Percentiles rank a stretch among this genome's conserved stretches.
Evolutionary conservation across 1,140 invertebrate genomes (phyloP).

Genomic region (Drosophila azteca): DNA sequence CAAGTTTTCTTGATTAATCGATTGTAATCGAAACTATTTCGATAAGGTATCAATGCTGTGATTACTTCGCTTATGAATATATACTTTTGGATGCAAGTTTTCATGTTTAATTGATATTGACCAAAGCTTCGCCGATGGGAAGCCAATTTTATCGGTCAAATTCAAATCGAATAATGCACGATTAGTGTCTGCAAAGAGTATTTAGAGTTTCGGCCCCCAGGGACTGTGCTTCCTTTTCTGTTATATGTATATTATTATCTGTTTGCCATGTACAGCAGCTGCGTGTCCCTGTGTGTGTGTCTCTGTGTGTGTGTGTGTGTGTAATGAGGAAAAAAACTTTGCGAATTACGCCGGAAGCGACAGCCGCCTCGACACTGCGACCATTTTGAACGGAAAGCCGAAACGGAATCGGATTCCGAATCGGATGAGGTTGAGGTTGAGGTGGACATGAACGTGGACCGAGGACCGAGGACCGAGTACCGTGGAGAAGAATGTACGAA

Average conservation of each 20-base stretch:
- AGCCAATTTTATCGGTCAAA: too few relatives aligned
- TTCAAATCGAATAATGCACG: too few relatives aligned
- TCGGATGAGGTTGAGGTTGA: slow-evolving; percentile 27
- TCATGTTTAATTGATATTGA: too few relatives aligned
- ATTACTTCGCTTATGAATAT: too few relatives aligned
- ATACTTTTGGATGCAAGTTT: too few relatives aligned
- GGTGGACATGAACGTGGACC: slow-evolving; percentile 8
- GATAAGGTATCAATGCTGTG: too few relatives aligned
- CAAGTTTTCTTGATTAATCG: too few relatives aligned
- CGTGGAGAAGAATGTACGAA: too few relatives aligned
- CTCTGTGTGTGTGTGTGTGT: slow-evolving; percentile 15
- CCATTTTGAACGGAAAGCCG: slow-evolving; percentile 46
- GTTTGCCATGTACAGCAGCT: slow-evolving; percentile 50
- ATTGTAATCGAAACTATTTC: too few relatives aligned
- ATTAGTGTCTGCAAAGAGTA: too few relatives aligned
- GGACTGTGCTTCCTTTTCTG: not conserved
- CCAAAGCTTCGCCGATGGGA: too few relatives aligned
- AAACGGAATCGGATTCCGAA: slow-evolving; percentile 42
- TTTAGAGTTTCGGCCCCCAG: too few relatives aligned
- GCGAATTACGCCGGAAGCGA: slow-evolving; percentile 67
- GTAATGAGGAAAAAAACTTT: slow-evolving; percentile 73
- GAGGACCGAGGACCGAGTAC: slow-evolving; percentile 1
- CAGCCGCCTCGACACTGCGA: slow-evolving; percentile 65
- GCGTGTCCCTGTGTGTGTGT: slow-evolving; percentile 14
- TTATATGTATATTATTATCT: slow-evolving; percentile 44